Base-by-base conservation (phyloP, 2,888 invertebrate genomes). In the Xestia xanthographa region DNA sequence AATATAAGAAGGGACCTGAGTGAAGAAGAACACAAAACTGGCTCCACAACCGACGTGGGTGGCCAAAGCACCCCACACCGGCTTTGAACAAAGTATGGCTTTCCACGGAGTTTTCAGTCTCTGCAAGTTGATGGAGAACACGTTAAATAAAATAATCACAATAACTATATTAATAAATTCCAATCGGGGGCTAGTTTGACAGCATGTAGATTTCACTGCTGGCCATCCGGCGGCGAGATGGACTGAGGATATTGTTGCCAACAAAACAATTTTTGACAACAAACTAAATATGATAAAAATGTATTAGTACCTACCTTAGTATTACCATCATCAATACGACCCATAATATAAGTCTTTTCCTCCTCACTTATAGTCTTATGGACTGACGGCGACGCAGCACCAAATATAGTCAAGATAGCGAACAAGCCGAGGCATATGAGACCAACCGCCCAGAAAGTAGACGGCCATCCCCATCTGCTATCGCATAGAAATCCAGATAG, bases 1-100 rank as follows among this genome's bases (percentile, higher is more conserved):
- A 92, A 98, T 97, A 88, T 97, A 98, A 0, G 97, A 96, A 0
- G 98, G 98, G 50, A 97, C 97, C 91, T 98, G 97, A 0, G 97
- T 97, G 62, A 98, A 94, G 65, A 98, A 93, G 85, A 97, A 97
- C 91, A 97, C 97, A 88, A 97, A 98, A 1, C 97, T 96, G 93
- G 97, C 97, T 29, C 97, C 86, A 94, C 89, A 68, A 96, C 98
- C 80, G 90, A 97, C n/a, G 96, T 95, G 91, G 95, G 97, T 60
- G 90, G 92, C 72, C 87, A 95, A 97, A 95, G 97, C 56, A 94
- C 98, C 90, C 97, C 95, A 92, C 89, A 97, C 77, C 89, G 94
- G 90, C 90, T 94, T 78, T 69, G 94, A 93, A 89, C 94, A 97
- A 82, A 76, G 5, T 93, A 98, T 87, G 88, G 93, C 88, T 91